phyloP scores from a whole-genome alignment of 1,140 invertebrate species.

The Musca domestica region DNA sequence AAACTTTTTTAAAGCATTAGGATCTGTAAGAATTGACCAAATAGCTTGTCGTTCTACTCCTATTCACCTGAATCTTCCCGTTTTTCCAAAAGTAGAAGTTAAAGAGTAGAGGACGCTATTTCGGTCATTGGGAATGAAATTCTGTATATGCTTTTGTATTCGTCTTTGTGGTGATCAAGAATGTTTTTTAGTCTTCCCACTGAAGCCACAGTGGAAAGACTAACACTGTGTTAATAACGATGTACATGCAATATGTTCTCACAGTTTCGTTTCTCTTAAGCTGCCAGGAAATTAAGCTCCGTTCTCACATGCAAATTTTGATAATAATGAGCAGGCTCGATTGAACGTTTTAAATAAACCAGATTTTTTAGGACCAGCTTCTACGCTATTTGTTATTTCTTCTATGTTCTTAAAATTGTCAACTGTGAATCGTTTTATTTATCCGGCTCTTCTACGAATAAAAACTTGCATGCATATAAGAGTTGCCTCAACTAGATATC shows the following conservation, averaged over 20 bases:
- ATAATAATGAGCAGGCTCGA: neutral
- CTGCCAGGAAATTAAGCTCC: neutral
- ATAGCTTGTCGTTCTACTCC: too few species aligned
- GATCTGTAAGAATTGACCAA: too few species aligned
- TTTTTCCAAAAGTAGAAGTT: too few species aligned
- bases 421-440: neutral
- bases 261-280: neutral
- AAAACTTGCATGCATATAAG: neutral
- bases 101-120: too few species aligned
- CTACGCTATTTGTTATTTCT: neutral
- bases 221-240: too few species aligned
- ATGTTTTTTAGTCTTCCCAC: neutral
- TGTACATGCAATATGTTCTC: too few species aligned
- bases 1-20: too few species aligned
- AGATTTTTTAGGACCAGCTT: too few species aligned
- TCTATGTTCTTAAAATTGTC: neutral
- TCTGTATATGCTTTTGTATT: too few species aligned
- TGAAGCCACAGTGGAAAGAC: too few species aligned
- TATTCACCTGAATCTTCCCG: too few species aligned
- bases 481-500: neutral
- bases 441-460: slow-evolving; percentile 5
- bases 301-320: neutral
- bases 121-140: neutral
- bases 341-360: neutral
- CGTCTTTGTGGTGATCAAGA: neutral